Conservation (phyloP, 92 coral and sea anemone genomes). For the Actinernus sp. region DNA sequence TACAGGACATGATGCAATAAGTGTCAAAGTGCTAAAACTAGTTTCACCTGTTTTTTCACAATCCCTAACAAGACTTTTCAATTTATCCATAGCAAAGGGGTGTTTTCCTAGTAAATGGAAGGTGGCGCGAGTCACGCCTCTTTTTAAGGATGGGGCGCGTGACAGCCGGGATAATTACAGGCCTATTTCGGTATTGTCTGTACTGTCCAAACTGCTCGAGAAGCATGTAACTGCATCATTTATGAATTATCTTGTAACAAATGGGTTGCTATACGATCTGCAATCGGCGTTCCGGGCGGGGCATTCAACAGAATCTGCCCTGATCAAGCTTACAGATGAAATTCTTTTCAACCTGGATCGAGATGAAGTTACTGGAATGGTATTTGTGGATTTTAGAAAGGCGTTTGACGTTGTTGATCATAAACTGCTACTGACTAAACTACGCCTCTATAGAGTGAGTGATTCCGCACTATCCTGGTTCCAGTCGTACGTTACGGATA, state of each 20-base stretch:
- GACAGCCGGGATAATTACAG: conserved; percentile 38
- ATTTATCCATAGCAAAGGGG: conserved; percentile 22
- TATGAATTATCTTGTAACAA: conserved; percentile 21
- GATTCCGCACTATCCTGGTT: conserved; percentile 45
- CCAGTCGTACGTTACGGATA: conserved; percentile 37
- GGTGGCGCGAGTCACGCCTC: conserved; percentile 45
- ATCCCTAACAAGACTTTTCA: conserved; percentile 27
- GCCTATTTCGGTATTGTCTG: conserved; percentile 43
- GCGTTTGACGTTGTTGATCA: conserved; percentile 69
- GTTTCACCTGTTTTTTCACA: conserved; percentile 42
- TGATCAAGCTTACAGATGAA: conserved; percentile 50
- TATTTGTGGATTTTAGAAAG: conserved; percentile 51
- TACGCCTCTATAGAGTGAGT: conserved; percentile 21
- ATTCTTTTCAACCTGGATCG: conserved; percentile 66
- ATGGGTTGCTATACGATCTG: conserved; percentile 38
- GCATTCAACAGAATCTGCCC: conserved; percentile 66
- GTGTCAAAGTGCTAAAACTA: conserved; percentile 45
- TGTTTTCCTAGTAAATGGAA: conserved; percentile 66
- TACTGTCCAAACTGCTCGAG: conserved; percentile 28
- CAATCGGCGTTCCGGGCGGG: conserved; percentile 65
- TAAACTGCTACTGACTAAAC: conserved; percentile 39
- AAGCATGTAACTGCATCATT: conserved; percentile 9
- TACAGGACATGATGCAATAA: conserved; percentile 56
- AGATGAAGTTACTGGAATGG: conserved; percentile 51
- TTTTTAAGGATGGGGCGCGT: conserved; percentile 31